Evolutionary conservation across 2,113 vertebrate genomes (phyloP), one percentile per base, ranked within the genome.

Genomic region (Galbula dea): DNA sequence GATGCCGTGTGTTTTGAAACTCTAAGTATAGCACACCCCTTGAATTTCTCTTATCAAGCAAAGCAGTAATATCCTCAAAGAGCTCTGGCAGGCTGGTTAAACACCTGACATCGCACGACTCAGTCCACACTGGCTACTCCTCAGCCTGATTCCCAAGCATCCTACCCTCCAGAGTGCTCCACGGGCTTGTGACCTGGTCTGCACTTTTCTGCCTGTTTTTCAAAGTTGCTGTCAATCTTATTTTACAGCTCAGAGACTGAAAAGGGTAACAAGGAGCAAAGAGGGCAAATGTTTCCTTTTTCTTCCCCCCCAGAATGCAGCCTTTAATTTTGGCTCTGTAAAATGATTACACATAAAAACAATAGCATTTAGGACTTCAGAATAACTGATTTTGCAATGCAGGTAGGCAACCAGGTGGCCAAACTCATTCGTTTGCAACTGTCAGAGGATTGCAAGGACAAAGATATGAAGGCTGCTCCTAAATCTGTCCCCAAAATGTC

Each of bases 1-100:
- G 95, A 95, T 94, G 91, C 94, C 87, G 89, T 76, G 77, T 94
- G 94, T 97, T 97, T 96, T 95, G 90, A 95, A 96, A 94, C 91
- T 86, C 96, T 95, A 94, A 91, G 95, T 95, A 94, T 89, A 96
- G 94, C 69, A 76, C 76, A 48, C 88, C 94, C 93, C 93, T 91
- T 89, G 90, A 86, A 95, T 94, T 93, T 83, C 88, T 95, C 92
- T 96, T 92, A 90, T 93, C 94, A 93, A 73, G 86, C 48, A 59
- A 84, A 95, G 92, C 95, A 93, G 83, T 48, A 90, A 73, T 86
- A 89, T 92, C 93, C 93, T 95, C 94, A 93, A 91, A 95, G 88
- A 91, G 81, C 88, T 90, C 54, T 36, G 39, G 71, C 75, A 69
- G 72, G 78, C 81, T 80, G 89, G 83, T 90, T 85, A 62, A 88